Conservation (phyloP, 2,113 vertebrate species). For the Sapayoa aenigma region DNA sequence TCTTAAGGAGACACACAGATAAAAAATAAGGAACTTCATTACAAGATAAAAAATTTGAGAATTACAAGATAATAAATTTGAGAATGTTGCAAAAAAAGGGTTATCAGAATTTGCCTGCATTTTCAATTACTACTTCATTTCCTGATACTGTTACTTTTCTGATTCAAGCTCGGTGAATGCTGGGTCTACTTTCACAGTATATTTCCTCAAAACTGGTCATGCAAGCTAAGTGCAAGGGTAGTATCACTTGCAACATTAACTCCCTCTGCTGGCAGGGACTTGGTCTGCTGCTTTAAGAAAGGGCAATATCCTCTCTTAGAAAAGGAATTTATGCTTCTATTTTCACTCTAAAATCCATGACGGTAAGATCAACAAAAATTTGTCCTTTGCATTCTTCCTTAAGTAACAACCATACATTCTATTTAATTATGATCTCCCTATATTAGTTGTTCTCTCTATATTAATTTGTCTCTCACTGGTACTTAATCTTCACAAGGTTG, state of each 20-base stretch:
- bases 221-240: not conserved
- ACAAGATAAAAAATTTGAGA: too few relatives aligned
- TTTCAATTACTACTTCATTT: not conserved
- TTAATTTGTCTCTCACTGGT: not conserved
- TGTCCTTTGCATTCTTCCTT: not conserved
- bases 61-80: not conserved
- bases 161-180: not conserved
- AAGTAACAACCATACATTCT: not conserved
- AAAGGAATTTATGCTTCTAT: not conserved
- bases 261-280: conserved; percentile 49
- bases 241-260: not conserved
- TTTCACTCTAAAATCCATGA: not conserved
- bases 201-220: not conserved
- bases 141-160: not conserved
- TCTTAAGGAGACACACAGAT: not conserved
- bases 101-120: not conserved
- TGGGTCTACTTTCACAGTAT: not conserved
- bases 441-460: not conserved
- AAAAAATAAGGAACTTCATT: not conserved
- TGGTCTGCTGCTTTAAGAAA: not conserved
- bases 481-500: not conserved
- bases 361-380: not conserved
- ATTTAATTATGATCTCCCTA: not conserved
- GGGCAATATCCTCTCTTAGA: not conserved
- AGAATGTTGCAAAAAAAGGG: not conserved